phyloP scores from a whole-genome alignment of 2,888 invertebrate genomes.

The Branchellion lobata region DNA sequence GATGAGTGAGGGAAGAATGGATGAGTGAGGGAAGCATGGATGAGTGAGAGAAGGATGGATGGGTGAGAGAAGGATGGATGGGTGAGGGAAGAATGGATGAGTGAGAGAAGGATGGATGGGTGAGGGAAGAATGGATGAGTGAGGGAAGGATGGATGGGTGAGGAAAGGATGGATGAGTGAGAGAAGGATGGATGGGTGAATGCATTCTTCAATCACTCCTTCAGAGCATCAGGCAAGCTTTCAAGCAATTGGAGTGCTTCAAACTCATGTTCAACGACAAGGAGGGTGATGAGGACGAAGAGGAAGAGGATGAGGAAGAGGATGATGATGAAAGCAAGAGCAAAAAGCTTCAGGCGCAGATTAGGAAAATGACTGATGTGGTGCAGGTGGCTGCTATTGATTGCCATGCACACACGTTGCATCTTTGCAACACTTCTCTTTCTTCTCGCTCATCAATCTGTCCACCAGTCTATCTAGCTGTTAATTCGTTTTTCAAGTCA shows the following conservation, averaged over 20 bases:
- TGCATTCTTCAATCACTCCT: neutral
- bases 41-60: neutral
- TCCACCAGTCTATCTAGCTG: neutral
- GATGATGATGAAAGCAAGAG: neutral
- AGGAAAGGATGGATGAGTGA: no score
- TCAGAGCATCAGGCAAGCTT: neutral
- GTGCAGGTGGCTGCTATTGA: neutral
- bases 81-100: neutral
- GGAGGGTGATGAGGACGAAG: conserved; percentile 31
- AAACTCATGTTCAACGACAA: conserved; percentile 19
- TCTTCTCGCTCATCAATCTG: neutral
- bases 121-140: neutral
- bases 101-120: neutral
- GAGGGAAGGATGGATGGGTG: neutral
- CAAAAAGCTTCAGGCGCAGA: neutral
- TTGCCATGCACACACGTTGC: no score
- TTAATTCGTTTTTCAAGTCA: neutral
- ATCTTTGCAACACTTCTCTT: neutral
- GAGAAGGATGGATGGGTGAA: no score
- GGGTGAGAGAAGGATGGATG: neutral
- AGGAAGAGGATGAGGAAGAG: conserved; percentile 23
- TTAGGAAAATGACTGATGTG: conserved; percentile 4
- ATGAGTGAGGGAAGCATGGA: neutral
- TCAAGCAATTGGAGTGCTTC: neutral
- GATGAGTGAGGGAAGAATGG: neutral